phyloP scores from a whole-genome alignment of 23 tunicate species.

The Corella eumyota region DNA sequence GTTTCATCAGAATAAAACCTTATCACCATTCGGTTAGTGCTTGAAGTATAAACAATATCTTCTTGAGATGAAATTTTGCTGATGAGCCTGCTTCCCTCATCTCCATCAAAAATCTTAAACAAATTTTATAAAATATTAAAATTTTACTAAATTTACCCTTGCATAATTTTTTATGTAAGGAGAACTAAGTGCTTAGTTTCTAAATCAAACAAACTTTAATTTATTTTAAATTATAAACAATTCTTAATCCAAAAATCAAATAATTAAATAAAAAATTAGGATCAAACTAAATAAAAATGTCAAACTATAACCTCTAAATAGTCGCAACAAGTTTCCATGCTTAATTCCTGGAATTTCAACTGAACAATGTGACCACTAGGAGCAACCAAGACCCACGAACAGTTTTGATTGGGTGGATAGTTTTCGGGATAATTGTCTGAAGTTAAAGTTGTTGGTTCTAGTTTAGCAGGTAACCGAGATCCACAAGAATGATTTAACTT shows the following conservation, averaged over 20 bases:
- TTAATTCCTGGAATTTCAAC: conserved; percentile 7
- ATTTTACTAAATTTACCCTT: no score
- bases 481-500: no score
- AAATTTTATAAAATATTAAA: background rate
- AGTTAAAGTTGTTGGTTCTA: no score
- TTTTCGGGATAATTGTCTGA: no score
- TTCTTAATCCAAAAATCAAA: no score
- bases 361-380: conserved; percentile 19
- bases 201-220: no score
- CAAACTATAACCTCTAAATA: conserved; percentile 20
- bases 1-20: conserved; percentile 17
- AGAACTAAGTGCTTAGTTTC: no score
- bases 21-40: conserved; percentile 5
- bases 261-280: no score
- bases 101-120: conserved; percentile 1
- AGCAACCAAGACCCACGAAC: conserved; percentile 35
- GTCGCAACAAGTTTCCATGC: conserved; percentile 40
- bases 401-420: conserved; percentile 6
- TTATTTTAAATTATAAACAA: no score
- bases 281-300: no score
- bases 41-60: background rate
- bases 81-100: background rate
- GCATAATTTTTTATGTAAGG: no score
- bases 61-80: background rate
- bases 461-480: no score